Conservation (phyloP, 2,113 vertebrate species). For the Struthidea cinerea region DNA sequence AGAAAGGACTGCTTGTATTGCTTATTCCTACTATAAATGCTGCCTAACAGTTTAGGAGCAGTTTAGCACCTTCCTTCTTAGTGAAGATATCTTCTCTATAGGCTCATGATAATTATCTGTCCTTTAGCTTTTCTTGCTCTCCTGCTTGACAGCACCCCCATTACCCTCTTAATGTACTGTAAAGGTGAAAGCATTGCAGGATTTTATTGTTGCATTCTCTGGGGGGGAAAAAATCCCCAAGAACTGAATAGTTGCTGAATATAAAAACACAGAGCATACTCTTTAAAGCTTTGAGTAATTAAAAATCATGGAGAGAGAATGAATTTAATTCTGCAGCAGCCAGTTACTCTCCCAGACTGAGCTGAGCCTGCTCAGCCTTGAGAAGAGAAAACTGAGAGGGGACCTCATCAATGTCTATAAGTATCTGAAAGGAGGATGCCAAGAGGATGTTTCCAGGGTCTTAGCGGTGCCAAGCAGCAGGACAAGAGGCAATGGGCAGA, state of each 20-base stretch:
- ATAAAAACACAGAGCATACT: not conserved
- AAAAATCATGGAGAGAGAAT: not conserved
- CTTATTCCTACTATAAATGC: not conserved
- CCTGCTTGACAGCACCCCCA: not conserved
- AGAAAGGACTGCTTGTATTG: not conserved
- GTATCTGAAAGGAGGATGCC: not conserved
- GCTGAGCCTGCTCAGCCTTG: not conserved
- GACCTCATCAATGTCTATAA: too few species aligned
- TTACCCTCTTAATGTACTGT: not conserved
- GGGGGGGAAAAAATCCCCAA: not conserved
- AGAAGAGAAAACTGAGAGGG: not conserved
- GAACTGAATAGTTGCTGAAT: not conserved
- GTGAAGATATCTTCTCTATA: not conserved
- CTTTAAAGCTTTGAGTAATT: not conserved
- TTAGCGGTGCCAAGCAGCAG: not conserved
- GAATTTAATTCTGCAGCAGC: not conserved
- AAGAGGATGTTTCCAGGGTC: not conserved
- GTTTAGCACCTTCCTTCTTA: not conserved
- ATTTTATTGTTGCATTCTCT: not conserved
- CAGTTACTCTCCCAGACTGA: not conserved
- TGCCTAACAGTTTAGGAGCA: not conserved
- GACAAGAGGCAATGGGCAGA: not conserved
- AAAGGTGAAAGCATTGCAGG: not conserved
- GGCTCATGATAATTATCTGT: not conserved
- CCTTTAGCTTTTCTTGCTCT: not conserved